These are phyloP conservation scores for Galeruca laticollis DNA, from an alignment of 2,888 invertebrate genomes.

Conservation along the genomic window DNA sequence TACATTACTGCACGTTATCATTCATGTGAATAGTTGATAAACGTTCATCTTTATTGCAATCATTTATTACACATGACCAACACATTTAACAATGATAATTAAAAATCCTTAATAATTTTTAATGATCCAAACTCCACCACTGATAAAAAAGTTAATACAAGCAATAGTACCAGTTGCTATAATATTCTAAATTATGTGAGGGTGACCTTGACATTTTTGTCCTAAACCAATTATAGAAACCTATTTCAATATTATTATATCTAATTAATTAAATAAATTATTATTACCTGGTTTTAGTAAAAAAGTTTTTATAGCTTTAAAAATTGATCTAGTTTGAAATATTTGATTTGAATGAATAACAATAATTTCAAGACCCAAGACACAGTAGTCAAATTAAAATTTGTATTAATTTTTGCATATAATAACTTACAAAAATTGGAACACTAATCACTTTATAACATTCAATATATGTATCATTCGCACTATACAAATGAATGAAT, in stretches of 20 bases:
- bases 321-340: conserved; percentile 6
- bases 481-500: too few relatives aligned
- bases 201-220: conserved; percentile 31
- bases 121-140: not conserved
- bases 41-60: too few relatives aligned
- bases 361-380: not conserved
- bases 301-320: conserved; percentile 9
- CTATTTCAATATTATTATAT: conserved; percentile 23
- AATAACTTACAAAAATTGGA: too few relatives aligned
- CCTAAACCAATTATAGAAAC: conserved; percentile 14
- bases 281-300: conserved; percentile 5
- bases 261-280: conserved; percentile 24
- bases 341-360: not conserved
- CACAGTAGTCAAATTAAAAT: too few relatives aligned
- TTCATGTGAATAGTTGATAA: too few relatives aligned
- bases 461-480: too few relatives aligned
- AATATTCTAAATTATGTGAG: not conserved
- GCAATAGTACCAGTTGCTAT: conserved; percentile 3
- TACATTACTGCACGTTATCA: too few relatives aligned
- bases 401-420: too few relatives aligned
- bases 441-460: too few relatives aligned
- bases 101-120: not conserved
- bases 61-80: too few relatives aligned
- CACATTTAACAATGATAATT: not conserved
- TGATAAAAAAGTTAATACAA: not conserved